phyloP scores from a whole-genome alignment of 2,888 invertebrate species.

The Entomobrya proxima region DNA sequence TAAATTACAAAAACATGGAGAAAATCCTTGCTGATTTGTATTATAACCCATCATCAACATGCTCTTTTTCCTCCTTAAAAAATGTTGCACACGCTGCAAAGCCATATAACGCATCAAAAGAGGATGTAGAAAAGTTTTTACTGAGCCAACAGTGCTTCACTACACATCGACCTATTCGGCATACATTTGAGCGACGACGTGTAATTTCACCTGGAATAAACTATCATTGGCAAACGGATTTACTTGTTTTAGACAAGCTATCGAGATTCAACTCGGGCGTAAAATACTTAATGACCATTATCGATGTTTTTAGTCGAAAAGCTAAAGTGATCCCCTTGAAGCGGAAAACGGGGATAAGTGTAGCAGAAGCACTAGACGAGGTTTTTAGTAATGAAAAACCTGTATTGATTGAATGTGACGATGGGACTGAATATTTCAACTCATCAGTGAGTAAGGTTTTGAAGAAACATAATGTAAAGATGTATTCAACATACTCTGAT shows the following conservation, averaged over 20 bases:
- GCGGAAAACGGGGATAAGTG: conserved; percentile 29
- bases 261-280: neutral
- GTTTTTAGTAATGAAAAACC: neutral
- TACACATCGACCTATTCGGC: no score
- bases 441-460: neutral
- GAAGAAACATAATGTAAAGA: neutral
- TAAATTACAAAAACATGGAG: no score
- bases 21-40: no score
- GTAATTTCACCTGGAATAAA: neutral
- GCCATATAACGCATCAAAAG: no score
- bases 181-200: neutral
- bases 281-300: conserved; percentile 46
- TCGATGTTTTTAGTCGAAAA: conserved; percentile 29
- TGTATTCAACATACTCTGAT: conserved; percentile 46
- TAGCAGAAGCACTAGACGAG: conserved; percentile 30
- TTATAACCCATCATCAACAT: no score
- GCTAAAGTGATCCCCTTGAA: conserved; percentile 9
- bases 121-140: no score
- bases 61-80: no score
- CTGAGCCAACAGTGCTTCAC: no score
- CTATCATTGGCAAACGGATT: conserved; percentile 24
- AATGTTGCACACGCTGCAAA: no score
- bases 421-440: neutral
- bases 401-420: neutral
- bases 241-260: conserved; percentile 40